Percentiles rank a stretch among this genome's conserved stretches.
These are phyloP conservation scores for Trematocara stigmaticum DNA, from an alignment of 2,113 vertebrate genomes.

Conservation along the genomic window DNA sequence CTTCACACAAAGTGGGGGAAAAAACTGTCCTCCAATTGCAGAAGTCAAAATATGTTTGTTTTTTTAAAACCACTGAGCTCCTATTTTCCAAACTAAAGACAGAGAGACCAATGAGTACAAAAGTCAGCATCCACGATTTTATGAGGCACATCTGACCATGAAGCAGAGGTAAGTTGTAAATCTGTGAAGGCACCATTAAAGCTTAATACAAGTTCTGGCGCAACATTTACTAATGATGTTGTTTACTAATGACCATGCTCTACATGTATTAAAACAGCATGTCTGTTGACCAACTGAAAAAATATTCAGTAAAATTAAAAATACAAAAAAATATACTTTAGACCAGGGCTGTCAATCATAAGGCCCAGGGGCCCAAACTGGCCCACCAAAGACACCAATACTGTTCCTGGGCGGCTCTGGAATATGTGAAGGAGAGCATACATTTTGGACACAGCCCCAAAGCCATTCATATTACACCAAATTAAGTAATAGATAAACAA, in stretches of 20 bases:
- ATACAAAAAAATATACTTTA: background rate
- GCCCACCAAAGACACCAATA: background rate
- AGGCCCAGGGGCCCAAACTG: background rate
- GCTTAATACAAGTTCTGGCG: background rate
- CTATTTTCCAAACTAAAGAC: background rate
- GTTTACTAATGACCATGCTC: background rate
- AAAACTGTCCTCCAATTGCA: background rate
- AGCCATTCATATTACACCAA: background rate
- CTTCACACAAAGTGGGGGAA: accelerated
- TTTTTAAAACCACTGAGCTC: background rate
- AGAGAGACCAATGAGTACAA: background rate
- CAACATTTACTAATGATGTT: background rate
- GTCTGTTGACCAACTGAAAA: background rate
- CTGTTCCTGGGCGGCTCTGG: background rate
- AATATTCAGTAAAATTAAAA: background rate
- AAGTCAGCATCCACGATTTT: background rate
- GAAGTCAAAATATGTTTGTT: background rate
- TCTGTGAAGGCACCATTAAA: background rate
- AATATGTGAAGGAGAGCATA: background rate
- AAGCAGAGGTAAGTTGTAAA: background rate
- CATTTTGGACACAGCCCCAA: background rate
- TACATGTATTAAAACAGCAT: background rate
- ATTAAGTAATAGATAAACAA: background rate
- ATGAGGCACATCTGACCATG: background rate
- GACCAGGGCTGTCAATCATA: background rate